Conservation (phyloP, 2,888 invertebrate genomes). For the Lumbricus terrestris region DNA sequence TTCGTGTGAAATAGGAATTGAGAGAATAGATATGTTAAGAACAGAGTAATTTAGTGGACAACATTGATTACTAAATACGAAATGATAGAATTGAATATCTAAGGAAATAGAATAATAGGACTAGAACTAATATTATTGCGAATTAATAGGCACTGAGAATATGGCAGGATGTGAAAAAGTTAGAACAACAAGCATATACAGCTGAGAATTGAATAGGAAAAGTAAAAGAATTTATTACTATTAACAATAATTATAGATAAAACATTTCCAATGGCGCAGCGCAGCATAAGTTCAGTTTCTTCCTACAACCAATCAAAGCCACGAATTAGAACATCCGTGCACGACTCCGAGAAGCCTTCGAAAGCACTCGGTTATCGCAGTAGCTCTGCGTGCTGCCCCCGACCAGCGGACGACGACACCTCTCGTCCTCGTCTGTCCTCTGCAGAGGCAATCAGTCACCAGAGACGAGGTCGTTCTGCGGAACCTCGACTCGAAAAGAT, state of each 20-base stretch:
- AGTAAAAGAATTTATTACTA: neutral
- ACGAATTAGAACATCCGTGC: neutral
- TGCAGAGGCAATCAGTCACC: neutral
- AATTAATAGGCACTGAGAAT: neutral
- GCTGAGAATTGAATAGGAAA: neutral
- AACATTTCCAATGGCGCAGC: neutral
- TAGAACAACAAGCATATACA: neutral
- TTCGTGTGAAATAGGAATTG: neutral
- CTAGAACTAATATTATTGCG: neutral
- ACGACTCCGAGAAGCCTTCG: neutral
- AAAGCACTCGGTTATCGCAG: neutral
- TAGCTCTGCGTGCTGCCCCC: neutral
- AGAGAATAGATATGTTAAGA: neutral
- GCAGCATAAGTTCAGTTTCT: neutral
- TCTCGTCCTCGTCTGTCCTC: neutral
- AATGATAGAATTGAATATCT: neutral
- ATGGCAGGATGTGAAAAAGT: neutral
- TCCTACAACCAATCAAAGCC: neutral
- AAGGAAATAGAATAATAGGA: neutral
- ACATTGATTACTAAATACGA: neutral
- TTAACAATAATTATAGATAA: neutral
- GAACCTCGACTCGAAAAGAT: constrained; percentile 13
- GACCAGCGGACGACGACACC: neutral
- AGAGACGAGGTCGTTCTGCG: neutral
- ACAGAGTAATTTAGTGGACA: neutral